Base-by-base conservation (phyloP, 2,797 vertebrate genomes). In the Knipowitschia caucasica region DNA sequence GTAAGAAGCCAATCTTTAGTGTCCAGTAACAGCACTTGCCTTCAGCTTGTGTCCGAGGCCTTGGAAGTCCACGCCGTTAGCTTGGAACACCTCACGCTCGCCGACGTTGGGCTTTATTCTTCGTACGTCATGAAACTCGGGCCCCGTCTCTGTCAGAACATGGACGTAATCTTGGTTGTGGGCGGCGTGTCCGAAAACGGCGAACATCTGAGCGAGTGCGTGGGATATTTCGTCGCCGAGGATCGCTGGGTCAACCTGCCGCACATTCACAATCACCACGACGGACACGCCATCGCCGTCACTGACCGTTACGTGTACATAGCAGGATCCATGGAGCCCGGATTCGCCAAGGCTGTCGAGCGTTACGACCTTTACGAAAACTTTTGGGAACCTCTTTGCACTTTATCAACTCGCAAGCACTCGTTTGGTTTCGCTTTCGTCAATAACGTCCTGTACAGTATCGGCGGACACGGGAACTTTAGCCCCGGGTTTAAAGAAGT, bases 131-230 rank as follows among this genome's bases (percentile, higher is more conserved):
- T 73, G 1, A 45, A 85, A 0, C 64, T 88, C 17, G 73, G 93
- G 82, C 94, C 94, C 0, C 93, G 94, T n/a, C 92, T 91, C 0
- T 93, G 94, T 17, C 94, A 96, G 67, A 95, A 94, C 76, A 96
- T 96, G 94, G 94, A 96, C 0, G 93, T 96, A 24, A 94, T 96
- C 74, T 93, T 96, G 92, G 94, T 96, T 3, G 91, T 95, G 3
- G 94, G 94, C 1, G 94, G 94, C 0, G 94, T 95, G 15, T 94
- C 94, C 0, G 94, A 96, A 71, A 93, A 93, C 0, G 93, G 93
- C 0, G 94, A 96, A 74, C 95, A 96, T 73, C 68, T 95, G 67
- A 96, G 94, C 3, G 94, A 95, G 69, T 96, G 94, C 0, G 93
- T 96, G 34, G 94, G 94, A 1, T 96, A 96, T 79, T 94, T 96